Conservation (phyloP, 1,140 invertebrate species). For the Brachionus rubens region DNA sequence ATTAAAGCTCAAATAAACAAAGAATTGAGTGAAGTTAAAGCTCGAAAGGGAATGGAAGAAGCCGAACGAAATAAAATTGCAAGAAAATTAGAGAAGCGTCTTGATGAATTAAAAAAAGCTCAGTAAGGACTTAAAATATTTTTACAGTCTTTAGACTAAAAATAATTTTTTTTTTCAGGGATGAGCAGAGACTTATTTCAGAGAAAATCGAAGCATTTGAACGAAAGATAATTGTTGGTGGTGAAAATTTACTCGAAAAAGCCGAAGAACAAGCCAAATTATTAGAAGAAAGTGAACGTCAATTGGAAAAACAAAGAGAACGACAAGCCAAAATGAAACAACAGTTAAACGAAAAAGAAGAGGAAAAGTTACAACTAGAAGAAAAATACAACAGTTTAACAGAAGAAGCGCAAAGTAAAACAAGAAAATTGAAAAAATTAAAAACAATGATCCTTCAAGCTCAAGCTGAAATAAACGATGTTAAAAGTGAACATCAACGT, state of each 20-base stretch:
- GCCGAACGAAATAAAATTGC: constrained; percentile 66
- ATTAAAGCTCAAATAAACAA: constrained; percentile 48
- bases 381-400: constrained; percentile 84
- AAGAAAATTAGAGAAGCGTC: constrained; percentile 71
- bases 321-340: constrained; percentile 78
- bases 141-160: not conserved
- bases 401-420: constrained; percentile 85
- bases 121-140: constrained; percentile 48
- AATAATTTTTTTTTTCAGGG: constrained; percentile 53
- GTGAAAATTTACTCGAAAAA: constrained; percentile 95
- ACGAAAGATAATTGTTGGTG: constrained; percentile 92
- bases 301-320: constrained; percentile 77
- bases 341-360: constrained; percentile 69
- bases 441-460: constrained; percentile 61
- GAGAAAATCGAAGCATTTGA: constrained; percentile 84
- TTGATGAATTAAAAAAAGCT: constrained; percentile 64
- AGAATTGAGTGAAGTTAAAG: constrained; percentile 59
- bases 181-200: constrained; percentile 67
- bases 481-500: constrained; percentile 56
- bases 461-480: constrained; percentile 57
- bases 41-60: constrained; percentile 63
- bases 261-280: constrained; percentile 87
- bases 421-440: constrained; percentile 85
- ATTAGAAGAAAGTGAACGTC: constrained; percentile 80
- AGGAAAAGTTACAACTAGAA: constrained; percentile 88